Conservation (phyloP, 2,888 invertebrate genomes). For the Cactoblastis cactorum region DNA sequence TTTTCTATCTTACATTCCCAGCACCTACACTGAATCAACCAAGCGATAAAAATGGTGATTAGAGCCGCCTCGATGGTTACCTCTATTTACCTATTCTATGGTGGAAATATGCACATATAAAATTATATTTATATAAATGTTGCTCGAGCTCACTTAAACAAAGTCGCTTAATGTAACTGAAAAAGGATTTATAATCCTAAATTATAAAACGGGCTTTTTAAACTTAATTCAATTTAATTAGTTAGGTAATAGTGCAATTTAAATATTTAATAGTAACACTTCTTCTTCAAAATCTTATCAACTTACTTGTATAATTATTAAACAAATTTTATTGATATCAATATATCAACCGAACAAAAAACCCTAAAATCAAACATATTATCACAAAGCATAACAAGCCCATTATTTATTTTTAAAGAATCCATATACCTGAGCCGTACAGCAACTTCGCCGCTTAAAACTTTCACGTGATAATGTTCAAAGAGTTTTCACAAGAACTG, state of each 20-base stretch:
- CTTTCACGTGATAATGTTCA: constrained; percentile 57
- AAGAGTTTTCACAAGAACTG: constrained; percentile 63
- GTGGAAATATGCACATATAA: not conserved
- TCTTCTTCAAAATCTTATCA: no score
- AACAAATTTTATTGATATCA: not conserved
- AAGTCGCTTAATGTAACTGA: no score
- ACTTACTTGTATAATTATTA: no score
- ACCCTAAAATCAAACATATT: not conserved
- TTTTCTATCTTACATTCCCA: not conserved
- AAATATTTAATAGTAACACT: no score
- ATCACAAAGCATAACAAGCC: not conserved
- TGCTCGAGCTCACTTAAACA: no score
- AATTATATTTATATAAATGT: not conserved
- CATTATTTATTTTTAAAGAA: constrained; percentile 1
- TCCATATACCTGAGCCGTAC: constrained; percentile 40
- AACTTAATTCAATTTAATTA: no score
- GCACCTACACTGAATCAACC: constrained; percentile 1
- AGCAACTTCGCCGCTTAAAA: constrained; percentile 45
- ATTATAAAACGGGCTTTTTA: no score
- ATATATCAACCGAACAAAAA: not conserved
- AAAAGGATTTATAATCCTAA: no score
- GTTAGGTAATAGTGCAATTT: no score
- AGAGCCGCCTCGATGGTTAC: constrained; percentile 5
- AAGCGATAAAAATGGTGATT: constrained; percentile 9
- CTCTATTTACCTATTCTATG: not conserved